Percentiles rank a stretch among this genome's conserved stretches.
Evolutionary conservation across 2,113 vertebrate species (phyloP).

Genomic region (Boleophthalmus pectinirostris): DNA sequence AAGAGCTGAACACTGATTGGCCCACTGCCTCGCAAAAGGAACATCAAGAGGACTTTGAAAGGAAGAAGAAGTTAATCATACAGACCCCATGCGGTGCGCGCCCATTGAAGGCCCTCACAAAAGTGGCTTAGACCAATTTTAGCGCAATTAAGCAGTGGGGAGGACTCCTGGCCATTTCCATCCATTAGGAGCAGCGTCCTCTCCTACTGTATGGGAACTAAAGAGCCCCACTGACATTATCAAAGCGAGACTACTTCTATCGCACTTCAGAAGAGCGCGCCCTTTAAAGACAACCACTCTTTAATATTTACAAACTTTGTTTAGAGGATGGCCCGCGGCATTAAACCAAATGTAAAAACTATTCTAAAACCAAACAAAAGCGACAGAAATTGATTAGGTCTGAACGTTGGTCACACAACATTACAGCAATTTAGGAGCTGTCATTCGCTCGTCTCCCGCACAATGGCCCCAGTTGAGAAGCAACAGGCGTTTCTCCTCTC

Average conservation of each 20-base stretch:
- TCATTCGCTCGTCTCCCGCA: constrained; percentile 72
- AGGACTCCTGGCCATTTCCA: constrained; percentile 72
- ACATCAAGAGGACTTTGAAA: constrained; percentile 75
- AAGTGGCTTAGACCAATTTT: constrained; percentile 78
- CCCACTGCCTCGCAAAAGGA: constrained; percentile 44
- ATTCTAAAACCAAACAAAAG: constrained; percentile 24
- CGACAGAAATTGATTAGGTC: constrained; percentile 70
- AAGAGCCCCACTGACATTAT: constrained; percentile 30
- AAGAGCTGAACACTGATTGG: constrained; percentile 67
- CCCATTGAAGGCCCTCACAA: constrained; percentile 77
- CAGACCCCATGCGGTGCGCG: constrained; percentile 76
- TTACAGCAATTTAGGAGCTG: constrained; percentile 77
- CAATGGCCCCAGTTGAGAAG: constrained; percentile 76
- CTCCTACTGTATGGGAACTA: constrained; percentile 33
- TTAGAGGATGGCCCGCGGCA: neutral
- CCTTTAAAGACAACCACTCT: neutral
- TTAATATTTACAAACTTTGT: neutral
- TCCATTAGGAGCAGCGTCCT: constrained; percentile 64
- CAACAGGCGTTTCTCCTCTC: constrained; percentile 78
- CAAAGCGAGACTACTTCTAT: constrained; percentile 19
- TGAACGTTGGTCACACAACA: constrained; percentile 77
- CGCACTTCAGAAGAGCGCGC: constrained; percentile 1
- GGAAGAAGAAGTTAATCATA: constrained; percentile 80
- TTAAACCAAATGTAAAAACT: constrained; percentile 19
- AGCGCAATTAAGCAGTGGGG: constrained; percentile 82